Evolutionary conservation across 2,797 vertebrate genomes (phyloP).

Genomic region (Dipus sagitta): DNA sequence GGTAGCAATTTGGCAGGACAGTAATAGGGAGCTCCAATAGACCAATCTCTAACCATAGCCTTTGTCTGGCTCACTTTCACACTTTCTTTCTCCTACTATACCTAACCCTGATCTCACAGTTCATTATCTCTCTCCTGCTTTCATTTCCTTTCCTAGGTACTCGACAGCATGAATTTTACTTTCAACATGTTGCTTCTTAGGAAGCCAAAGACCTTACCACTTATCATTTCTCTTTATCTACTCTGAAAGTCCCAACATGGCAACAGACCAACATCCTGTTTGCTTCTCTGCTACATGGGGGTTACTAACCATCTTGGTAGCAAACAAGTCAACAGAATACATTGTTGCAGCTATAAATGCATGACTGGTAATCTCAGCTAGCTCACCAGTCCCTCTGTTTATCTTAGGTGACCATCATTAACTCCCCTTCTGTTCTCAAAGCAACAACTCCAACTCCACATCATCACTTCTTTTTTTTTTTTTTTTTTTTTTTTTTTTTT

Average conservation of each 20-base stretch:
- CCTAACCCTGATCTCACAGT: not conserved
- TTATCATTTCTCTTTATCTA: not conserved
- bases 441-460: not conserved
- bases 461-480: too few relatives aligned
- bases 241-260: not conserved
- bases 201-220: not conserved
- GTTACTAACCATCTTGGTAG: not conserved
- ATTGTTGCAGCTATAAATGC: not conserved
- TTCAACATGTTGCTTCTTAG: not conserved
- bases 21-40: not conserved
- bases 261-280: not conserved
- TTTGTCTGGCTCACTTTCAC: not conserved
- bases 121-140: not conserved
- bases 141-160: not conserved
- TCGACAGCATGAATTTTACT: not conserved
- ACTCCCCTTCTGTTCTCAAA: not conserved
- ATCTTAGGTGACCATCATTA: not conserved
- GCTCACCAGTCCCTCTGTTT: not conserved
- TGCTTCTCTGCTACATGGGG: not conserved
- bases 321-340: not conserved
- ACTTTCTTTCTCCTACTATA: not conserved
- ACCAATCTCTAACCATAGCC: not conserved
- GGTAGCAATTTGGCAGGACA: not conserved
- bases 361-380: not conserved
- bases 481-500: too few relatives aligned